Percentiles rank a stretch among this genome's conserved stretches.
Conservation (phyloP, 2,797 vertebrate species). For the Decapterus maruadsi region DNA sequence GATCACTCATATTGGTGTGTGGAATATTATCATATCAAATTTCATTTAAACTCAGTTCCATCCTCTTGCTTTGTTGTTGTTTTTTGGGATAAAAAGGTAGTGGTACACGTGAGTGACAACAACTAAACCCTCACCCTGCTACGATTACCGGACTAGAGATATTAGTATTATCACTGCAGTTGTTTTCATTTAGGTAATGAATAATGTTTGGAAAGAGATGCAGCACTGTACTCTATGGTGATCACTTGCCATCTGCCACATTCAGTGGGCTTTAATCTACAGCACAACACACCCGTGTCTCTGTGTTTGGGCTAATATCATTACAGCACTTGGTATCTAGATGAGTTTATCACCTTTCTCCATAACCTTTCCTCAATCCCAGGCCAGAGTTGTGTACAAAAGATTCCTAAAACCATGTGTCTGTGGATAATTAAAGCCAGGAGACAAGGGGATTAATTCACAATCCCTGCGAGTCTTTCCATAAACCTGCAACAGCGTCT, state of each 20-base stretch:
- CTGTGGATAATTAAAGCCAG: conserved; percentile 81
- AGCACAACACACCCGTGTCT: conserved; percentile 42
- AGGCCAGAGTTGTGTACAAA: conserved; percentile 62
- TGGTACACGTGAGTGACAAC: conserved; percentile 9
- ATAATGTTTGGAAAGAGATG: conserved; percentile 72
- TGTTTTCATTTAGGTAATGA: conserved; percentile 81
- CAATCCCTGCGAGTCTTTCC: conserved; percentile 79
- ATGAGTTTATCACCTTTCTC: conserved; percentile 71
- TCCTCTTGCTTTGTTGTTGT: background rate
- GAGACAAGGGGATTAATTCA: conserved; percentile 83
- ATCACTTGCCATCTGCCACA: conserved; percentile 80
- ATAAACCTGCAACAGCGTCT: conserved; percentile 79
- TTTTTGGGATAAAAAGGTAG: conserved; percentile 10
- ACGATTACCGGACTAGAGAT: conserved; percentile 29
- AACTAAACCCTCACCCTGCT: background rate
- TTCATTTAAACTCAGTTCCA: background rate
- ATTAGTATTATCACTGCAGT: conserved; percentile 69
- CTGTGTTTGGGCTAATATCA: conserved; percentile 38
- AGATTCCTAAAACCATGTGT: conserved; percentile 68
- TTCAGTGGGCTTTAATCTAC: conserved; percentile 70
- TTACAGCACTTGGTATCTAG: conserved; percentile 40
- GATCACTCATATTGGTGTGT: conserved; percentile 5
- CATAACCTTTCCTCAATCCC: conserved; percentile 71
- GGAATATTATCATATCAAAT: background rate
- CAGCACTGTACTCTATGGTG: conserved; percentile 46